phyloP scores from a whole-genome alignment of 37 sponge, comb jelly and placozoan genomes.

The Mnemiopsis leidyi region DNA sequence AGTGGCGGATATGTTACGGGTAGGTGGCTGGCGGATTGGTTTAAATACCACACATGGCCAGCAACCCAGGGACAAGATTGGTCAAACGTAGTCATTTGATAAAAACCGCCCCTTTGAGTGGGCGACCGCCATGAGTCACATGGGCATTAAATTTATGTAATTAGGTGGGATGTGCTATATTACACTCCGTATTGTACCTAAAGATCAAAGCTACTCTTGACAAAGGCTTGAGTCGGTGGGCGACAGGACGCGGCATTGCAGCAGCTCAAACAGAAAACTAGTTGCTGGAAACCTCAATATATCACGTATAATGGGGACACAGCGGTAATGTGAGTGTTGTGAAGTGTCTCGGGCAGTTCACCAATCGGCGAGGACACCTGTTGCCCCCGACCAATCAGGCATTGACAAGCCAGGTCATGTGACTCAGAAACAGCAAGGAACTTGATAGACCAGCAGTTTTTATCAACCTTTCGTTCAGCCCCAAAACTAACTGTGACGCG shows the following conservation, averaged over 20 bases:
- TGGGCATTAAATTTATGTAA: slow-evolving; percentile 17
- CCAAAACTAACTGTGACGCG: neutral
- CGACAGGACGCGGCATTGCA: neutral
- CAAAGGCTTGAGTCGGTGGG: neutral
- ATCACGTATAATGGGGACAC: neutral
- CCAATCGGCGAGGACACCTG: neutral
- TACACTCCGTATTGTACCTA: neutral
- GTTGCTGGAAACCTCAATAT: neutral
- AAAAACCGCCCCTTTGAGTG: slow-evolving; percentile 27
- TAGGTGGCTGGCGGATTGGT: neutral
- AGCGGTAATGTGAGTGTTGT: neutral
- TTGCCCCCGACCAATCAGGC: neutral
- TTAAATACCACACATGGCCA: neutral
- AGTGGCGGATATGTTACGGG: neutral
- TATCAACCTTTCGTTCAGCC: neutral
- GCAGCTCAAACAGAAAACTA: neutral
- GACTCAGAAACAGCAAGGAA: neutral
- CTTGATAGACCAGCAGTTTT: neutral
- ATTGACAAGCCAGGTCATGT: neutral
- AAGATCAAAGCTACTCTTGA: neutral
- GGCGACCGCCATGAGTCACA: slow-evolving; percentile 5
- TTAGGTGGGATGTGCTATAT: slow-evolving; percentile 39
- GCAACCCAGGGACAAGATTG: neutral
- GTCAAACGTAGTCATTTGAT: neutral
- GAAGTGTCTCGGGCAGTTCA: neutral